Evolutionary conservation across 1,140 invertebrate species (phyloP), one percentile per base, ranked within the genome.

Genomic region (Neotoxoptera formosana): DNA sequence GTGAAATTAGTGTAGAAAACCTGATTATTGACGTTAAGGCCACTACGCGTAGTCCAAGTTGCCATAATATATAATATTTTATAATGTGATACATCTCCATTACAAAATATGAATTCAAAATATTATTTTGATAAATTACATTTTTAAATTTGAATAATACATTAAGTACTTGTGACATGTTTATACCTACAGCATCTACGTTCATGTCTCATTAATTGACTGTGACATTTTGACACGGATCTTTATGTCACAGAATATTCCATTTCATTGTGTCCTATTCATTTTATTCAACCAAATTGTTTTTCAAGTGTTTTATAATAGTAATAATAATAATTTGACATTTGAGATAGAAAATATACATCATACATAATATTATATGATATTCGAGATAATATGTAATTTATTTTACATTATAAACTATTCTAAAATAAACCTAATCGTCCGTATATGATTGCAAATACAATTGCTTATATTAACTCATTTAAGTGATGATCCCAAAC

Each of bases 191-290:
- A 53, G 3, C 48, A 87, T 87, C 21, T 87, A 30, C 17, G 30
- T n/a, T 51, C 23, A 4, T 47, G 48, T 53, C 48, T 89, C n/a
- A 53, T 89, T 51, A 89, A 89, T 89, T 89, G 30, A 89, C 11
- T 51, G 34, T 89, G n/a, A 53, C 48, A 89, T 89, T 88, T 89
- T 89, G 48, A 53, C 87, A 89, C 23, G n/a, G 34, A 88, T 88
- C 47, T 88, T 34, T 51, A 20, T 51, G n/a, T 53, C 48, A 36
- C 17, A 30, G 21, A 53, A 89, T 89, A 89, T 53, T 89, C 20
- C n/a, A 53, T 36, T 89, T 89, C 20, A 89, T 89, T 86, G 87
- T 89, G 21, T 53, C 25, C 34, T 53, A 89, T 51, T 51, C 2
- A 21, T 51, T 48, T 20, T 88, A 34, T 88, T 8, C 9, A 53